Evolutionary conservation across 2,888 invertebrate species (phyloP).

Genomic region (Yponomeuta malinellus): DNA sequence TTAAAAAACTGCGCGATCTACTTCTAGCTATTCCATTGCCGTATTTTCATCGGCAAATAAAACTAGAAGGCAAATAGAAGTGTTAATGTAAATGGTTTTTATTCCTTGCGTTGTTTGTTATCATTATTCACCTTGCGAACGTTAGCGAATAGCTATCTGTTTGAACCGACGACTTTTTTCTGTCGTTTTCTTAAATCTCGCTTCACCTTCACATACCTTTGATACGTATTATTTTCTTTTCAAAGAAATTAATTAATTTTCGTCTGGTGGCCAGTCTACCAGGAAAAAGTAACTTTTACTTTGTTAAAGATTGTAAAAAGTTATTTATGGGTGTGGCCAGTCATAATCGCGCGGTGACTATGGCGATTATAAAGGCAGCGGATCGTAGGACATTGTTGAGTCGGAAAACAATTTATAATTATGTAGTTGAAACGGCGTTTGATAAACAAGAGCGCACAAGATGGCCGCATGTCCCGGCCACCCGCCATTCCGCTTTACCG

Average conservation of each 20-base stretch:
- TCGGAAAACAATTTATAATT: not conserved
- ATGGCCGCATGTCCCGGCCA: not conserved
- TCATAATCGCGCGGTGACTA: not conserved
- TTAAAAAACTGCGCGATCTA: conserved; percentile 3
- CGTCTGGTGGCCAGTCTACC: not conserved
- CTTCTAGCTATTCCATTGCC: conserved; percentile 6
- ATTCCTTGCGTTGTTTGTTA: not conserved
- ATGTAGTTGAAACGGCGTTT: not conserved
- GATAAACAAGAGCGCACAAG: not conserved
- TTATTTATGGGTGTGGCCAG: not conserved
- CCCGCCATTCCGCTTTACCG: not conserved
- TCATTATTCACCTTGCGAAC: conserved; percentile 8
- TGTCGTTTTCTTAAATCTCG: not conserved
- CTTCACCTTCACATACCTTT: not conserved
- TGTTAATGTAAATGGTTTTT: not conserved
- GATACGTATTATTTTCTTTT: not conserved
- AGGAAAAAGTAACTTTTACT: not conserved
- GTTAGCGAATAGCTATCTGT: not conserved
- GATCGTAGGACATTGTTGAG: not conserved
- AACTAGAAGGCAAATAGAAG: not conserved
- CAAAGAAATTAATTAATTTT: not conserved
- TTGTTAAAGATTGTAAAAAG: not conserved
- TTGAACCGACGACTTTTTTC: not conserved
- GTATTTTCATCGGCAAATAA: not conserved
- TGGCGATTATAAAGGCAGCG: not conserved